These are phyloP conservation scores for Sylvietta virens DNA, from an alignment of 2,113 vertebrate species.

Conservation along the genomic window DNA sequence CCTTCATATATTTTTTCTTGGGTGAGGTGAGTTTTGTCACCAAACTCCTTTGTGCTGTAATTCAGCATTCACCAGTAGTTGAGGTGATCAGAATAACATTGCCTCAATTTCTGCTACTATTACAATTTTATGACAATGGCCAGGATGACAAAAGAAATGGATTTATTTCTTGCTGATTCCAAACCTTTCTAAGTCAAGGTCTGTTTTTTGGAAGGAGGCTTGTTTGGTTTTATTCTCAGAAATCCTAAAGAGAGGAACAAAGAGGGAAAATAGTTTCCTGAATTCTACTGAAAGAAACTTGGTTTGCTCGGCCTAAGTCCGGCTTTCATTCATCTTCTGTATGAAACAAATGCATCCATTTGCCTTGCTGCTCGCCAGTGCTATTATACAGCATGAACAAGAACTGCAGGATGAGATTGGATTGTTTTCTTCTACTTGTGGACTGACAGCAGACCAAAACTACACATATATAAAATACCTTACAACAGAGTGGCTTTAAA, in stretches of 20 bases:
- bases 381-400: not conserved
- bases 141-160: not conserved
- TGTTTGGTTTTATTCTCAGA: not conserved
- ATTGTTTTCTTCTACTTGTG: not conserved
- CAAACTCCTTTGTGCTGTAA: not conserved
- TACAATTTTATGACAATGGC: not conserved
- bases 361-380: not conserved
- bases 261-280: not conserved
- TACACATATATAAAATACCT: not conserved
- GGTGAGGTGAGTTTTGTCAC: not conserved
- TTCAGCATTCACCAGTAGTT: not conserved
- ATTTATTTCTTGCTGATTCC: not conserved
- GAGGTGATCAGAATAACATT: not conserved
- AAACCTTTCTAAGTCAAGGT: not conserved
- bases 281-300: not conserved
- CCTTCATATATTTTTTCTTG: not conserved
- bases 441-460: not conserved
- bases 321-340: not conserved
- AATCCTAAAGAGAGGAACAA: not conserved
- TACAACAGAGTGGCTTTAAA: not conserved
- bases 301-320: not conserved
- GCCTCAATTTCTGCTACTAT: not conserved
- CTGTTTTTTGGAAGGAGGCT: not conserved
- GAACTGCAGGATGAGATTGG: not conserved
- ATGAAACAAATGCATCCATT: not conserved